Conservation (phyloP, 2,113 vertebrate genomes). For the Saimiri boliviensis region DNA sequence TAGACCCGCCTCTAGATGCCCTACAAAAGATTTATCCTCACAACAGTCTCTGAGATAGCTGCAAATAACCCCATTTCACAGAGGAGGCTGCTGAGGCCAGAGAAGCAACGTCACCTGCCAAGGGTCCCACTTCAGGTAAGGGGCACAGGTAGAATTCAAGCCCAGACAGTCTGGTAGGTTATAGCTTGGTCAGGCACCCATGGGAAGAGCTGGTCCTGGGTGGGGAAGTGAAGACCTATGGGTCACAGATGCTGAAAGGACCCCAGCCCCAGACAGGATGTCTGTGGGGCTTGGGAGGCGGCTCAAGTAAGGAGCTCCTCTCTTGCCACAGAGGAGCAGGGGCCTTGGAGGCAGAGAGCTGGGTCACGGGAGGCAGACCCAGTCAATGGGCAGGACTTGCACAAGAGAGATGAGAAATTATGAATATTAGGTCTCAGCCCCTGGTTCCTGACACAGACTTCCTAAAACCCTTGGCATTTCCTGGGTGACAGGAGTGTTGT, state of each 20-base stretch:
- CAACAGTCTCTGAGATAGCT: not conserved
- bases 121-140: not conserved
- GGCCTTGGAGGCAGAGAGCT: not conserved
- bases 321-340: fast-evolving
- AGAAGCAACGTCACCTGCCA: not conserved
- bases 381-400: not conserved
- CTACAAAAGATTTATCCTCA: not conserved
- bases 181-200: not conserved
- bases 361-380: not conserved
- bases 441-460: no score
- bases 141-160: not conserved
- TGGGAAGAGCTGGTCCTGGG: not conserved
- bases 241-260: not conserved
- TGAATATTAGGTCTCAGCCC: not conserved
- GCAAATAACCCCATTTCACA: not conserved
- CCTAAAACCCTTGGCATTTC: not conserved
- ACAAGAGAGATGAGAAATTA: not conserved
- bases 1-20: not conserved
- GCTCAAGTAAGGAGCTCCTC: not conserved
- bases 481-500: not conserved
- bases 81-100: not conserved
- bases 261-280: not conserved
- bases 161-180: not conserved
- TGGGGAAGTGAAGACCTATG: not conserved
- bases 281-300: not conserved